Evolutionary conservation across 2,888 invertebrate genomes (phyloP).

Genomic region (Drosophila affinis): DNA sequence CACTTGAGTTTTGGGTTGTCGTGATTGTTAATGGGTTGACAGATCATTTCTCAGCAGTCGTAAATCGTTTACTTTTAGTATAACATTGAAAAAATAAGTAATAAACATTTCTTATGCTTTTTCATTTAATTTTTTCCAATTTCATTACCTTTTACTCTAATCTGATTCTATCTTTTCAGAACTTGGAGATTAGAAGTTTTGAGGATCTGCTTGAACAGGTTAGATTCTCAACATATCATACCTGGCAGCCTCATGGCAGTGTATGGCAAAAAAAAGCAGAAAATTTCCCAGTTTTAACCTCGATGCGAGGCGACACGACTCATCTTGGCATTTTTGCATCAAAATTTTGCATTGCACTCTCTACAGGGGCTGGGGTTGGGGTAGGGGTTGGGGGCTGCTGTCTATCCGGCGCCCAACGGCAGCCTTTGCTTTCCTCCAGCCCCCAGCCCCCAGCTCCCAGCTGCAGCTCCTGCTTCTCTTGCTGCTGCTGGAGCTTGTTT

Average conservation of each 20-base stretch:
- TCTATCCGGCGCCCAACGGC: constrained; percentile 8
- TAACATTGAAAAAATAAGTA: too few relatives aligned
- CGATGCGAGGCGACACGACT: constrained; percentile 16
- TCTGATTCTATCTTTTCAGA: too few relatives aligned
- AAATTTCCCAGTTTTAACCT: constrained; percentile 22
- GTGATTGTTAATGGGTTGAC: too few relatives aligned
- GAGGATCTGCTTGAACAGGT: too few relatives aligned
- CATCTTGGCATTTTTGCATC: constrained; percentile 51
- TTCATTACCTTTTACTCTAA: too few relatives aligned
- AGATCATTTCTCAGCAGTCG: too few relatives aligned
- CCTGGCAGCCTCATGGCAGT: neutral
- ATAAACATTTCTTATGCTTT: too few relatives aligned
- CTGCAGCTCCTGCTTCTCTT: constrained; percentile 24
- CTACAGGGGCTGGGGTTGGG: too few relatives aligned
- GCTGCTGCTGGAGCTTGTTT: constrained; percentile 51
- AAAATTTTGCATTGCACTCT: constrained; percentile 35
- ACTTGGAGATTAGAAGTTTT: too few relatives aligned
- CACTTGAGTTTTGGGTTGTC: too few relatives aligned
- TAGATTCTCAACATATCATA: neutral
- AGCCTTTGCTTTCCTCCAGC: constrained; percentile 17
- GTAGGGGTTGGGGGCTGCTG: neutral
- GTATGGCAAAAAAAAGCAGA: constrained; percentile 10
- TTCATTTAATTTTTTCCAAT: too few relatives aligned
- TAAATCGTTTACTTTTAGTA: too few relatives aligned
- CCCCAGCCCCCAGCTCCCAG: constrained; percentile 10